Percentiles rank a stretch among this genome's conserved stretches.
These are phyloP conservation scores for Centrocercus urophasianus DNA, from an alignment of 2,113 vertebrate genomes.

Conservation along the genomic window DNA sequence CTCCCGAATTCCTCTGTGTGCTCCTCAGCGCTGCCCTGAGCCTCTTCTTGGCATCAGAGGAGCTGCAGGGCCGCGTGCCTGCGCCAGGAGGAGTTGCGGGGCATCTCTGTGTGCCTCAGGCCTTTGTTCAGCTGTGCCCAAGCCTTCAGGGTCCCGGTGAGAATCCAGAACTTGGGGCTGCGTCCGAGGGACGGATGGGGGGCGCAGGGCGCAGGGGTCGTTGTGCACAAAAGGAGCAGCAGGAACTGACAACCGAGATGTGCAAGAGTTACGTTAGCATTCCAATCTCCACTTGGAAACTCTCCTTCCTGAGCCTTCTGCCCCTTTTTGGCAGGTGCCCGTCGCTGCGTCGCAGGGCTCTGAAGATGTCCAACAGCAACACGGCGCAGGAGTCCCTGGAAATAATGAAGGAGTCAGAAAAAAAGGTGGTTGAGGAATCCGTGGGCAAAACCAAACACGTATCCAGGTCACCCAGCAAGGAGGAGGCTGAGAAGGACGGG, in stretches of 20 bases:
- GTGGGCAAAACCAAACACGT: slow-evolving; percentile 82
- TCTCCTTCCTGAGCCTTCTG: background rate
- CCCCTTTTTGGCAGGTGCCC: slow-evolving; percentile 62
- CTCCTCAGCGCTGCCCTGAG: background rate
- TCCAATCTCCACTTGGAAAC: background rate
- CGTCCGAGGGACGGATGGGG: background rate
- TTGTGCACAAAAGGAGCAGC: background rate
- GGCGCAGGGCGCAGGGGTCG: background rate
- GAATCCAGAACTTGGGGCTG: background rate
- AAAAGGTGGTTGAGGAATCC: slow-evolving; percentile 84
- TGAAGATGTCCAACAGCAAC: slow-evolving; percentile 86
- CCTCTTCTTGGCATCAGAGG: background rate
- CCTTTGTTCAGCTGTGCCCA: background rate
- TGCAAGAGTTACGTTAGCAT: background rate
- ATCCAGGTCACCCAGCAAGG: slow-evolving; percentile 82
- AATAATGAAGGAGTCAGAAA: slow-evolving; percentile 88
- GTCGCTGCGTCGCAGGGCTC: slow-evolving; percentile 18
- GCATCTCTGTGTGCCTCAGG: background rate
- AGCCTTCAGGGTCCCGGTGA: background rate
- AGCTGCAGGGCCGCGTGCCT: background rate
- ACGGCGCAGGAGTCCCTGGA: slow-evolving; percentile 83
- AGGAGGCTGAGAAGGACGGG: slow-evolving; percentile 80
- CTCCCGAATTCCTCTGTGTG: background rate
- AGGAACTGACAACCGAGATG: rapidly evolving
- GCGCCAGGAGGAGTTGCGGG: no score